Base-by-base conservation (phyloP, 2,113 vertebrate genomes). In the Ia io region DNA sequence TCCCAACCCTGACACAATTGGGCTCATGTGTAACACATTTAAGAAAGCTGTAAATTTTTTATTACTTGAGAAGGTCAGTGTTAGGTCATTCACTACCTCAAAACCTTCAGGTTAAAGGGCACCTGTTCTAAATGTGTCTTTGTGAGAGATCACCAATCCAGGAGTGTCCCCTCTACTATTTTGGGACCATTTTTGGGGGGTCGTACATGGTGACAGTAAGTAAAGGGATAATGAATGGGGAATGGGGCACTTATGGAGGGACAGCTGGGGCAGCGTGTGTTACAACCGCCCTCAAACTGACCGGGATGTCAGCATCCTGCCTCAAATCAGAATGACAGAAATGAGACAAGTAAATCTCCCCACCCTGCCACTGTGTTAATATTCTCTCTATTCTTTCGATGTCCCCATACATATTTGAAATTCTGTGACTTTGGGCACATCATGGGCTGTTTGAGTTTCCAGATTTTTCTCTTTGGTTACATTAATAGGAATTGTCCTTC, bases 381-480 rank as follows among this genome's bases (percentile, higher is more conserved):
- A 53, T 9, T 17, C 35, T 40, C n/a, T 69, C 87, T 16, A 7
- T 90, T n/a, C 69, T 22, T 85, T n/a, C 13, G 9, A 28, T 42
- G 13, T 42, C 14, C 37, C n/a, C 18, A 28, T 6, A n/a, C 3
- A 9, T 67, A 9, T 73, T 22, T 88, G 86, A 93, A 91, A 56
- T 79, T 91, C 44, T 59, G 9, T 53, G 67, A 77, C 47, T 91
- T 37, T 59, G 76, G 56, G 42, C 20, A 84, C 5, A 30, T 40
- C n/a, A 17, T 2, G 3, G 42, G 37, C 20, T 56, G 2, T 35
- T 80, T 88, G 11, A 91, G 23, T 92, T 91, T 87, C 51, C 37
- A 94, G 44, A 87, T 61, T 89, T 30, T 82, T 89, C 44, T 80
- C 47, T 88, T 73, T 87, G 22, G 65, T 74, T 84, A 47, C 53